phyloP scores from a whole-genome alignment of 2,888 invertebrate species.

The Aspidiotus destructor region DNA sequence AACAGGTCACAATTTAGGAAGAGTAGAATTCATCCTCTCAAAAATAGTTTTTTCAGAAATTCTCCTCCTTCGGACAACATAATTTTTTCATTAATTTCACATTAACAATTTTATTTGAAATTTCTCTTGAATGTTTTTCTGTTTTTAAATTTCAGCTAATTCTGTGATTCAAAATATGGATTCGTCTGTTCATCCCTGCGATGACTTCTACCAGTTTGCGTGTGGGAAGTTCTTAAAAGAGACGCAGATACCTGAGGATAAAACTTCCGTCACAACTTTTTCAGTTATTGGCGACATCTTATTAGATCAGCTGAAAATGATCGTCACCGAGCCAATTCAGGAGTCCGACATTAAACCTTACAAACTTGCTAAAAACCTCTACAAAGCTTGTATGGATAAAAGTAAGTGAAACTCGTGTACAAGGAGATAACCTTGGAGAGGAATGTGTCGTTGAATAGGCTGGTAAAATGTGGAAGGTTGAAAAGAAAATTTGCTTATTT shows the following conservation, averaged over 20 bases:
- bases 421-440: not conserved
- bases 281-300: constrained; percentile 64
- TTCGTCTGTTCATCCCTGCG: constrained; percentile 60
- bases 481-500: no score
- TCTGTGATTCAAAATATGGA: constrained; percentile 63
- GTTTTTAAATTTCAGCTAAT: constrained; percentile 48
- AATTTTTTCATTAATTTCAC: no score
- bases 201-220: constrained; percentile 71
- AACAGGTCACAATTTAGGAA: no score
- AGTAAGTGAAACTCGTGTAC: constrained; percentile 50
- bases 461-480: not conserved
- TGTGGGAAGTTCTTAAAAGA: constrained; percentile 64
- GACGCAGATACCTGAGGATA: constrained; percentile 69
- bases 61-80: no score
- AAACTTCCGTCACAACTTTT: constrained; percentile 66
- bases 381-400: constrained; percentile 79
- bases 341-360: constrained; percentile 59
- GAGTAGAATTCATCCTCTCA: no score
- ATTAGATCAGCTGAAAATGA: constrained; percentile 59
- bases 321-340: constrained; percentile 56
- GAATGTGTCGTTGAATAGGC: not conserved
- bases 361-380: constrained; percentile 67
- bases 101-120: no score
- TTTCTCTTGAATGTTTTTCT: no score
- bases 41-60: no score